These are phyloP conservation scores for Morelia viridis DNA, from an alignment of 2,797 vertebrate genomes.

Conservation along the genomic window DNA sequence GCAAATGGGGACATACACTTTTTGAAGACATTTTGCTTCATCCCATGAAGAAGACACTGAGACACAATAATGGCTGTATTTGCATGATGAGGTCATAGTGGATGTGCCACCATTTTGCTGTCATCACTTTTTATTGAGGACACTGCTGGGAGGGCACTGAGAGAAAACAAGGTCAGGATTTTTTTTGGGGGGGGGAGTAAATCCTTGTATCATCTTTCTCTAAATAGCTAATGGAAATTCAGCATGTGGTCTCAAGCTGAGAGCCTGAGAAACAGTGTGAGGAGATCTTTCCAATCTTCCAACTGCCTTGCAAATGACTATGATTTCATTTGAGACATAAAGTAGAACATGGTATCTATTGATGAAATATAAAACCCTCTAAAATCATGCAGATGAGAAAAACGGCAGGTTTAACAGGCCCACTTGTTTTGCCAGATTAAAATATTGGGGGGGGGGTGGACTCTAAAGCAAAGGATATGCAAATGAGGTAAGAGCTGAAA, in stretches of 20 bases:
- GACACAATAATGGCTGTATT: not conserved
- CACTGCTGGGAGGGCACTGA: not conserved
- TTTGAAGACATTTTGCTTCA: not conserved
- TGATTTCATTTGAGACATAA: conserved; percentile 46
- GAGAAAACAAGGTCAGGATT: not conserved
- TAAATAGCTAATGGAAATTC: conserved; percentile 40
- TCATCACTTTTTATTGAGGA: not conserved
- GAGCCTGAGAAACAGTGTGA: conserved; percentile 24
- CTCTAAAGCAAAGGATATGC: not conserved
- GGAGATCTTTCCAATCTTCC: conserved; percentile 6
- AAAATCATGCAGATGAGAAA: conserved; percentile 15
- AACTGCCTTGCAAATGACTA: conserved; percentile 36
- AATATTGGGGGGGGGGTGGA: not conserved
- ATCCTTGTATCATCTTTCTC: conserved; percentile 17
- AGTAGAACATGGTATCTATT: conserved; percentile 3
- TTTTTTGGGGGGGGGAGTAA: not conserved
- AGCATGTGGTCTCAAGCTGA: not conserved
- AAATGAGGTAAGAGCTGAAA: not conserved
- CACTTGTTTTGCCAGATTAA: not conserved
- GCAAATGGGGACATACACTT: not conserved
- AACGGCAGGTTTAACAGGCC: conserved; percentile 36
- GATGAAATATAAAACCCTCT: conserved; percentile 14
- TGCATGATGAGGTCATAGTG: not conserved
- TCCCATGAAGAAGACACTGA: not conserved
- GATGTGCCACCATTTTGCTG: not conserved